A percentile compares a stretch with the other conserved stretches of the same genome.
These are phyloP conservation scores for Callyntrura sp. DNA, from an alignment of 2,888 invertebrate species.

Conservation along the genomic window DNA sequence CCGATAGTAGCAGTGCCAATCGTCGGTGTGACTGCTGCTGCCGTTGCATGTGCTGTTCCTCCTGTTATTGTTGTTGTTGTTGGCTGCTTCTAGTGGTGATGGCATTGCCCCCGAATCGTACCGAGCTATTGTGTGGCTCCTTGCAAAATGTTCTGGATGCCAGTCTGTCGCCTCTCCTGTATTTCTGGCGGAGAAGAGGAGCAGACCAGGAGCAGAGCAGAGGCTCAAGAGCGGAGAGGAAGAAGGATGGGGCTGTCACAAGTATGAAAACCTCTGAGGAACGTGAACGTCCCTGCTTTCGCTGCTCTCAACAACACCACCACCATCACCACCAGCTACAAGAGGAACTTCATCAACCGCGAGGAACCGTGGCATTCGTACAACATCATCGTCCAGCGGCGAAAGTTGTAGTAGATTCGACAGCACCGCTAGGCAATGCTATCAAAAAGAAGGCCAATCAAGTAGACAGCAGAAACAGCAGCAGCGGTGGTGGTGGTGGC, in stretches of 20 bases:
- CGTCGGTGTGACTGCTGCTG: background rate
- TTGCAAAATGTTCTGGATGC: constrained; percentile 65
- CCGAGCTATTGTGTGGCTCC: constrained; percentile 74
- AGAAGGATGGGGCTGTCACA: constrained; percentile 68
- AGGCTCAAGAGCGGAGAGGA: constrained; percentile 44
- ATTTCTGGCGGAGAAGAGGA: constrained; percentile 64
- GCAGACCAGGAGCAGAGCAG: background rate
- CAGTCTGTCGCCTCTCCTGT: constrained; percentile 62
- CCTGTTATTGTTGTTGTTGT: constrained; percentile 45
- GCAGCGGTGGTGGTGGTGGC: background rate
- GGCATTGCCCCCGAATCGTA: constrained; percentile 75
- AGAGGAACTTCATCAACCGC: background rate
- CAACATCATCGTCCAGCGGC: constrained; percentile 7
- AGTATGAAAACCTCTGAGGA: constrained; percentile 73
- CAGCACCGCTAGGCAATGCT: background rate
- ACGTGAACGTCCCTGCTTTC: constrained; percentile 64
- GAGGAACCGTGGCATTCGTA: background rate
- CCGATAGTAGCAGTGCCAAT: background rate
- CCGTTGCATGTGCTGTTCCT: background rate
- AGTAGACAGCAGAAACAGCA: constrained; percentile 51
- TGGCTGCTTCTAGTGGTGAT: constrained; percentile 57
- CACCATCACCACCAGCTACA: background rate
- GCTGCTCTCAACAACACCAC: constrained; percentile 21
- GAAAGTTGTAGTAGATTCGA: background rate
- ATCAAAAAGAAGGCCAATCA: background rate